phyloP scores from a whole-genome alignment of 2,113 vertebrate genomes.

The Cacatua alba region DNA sequence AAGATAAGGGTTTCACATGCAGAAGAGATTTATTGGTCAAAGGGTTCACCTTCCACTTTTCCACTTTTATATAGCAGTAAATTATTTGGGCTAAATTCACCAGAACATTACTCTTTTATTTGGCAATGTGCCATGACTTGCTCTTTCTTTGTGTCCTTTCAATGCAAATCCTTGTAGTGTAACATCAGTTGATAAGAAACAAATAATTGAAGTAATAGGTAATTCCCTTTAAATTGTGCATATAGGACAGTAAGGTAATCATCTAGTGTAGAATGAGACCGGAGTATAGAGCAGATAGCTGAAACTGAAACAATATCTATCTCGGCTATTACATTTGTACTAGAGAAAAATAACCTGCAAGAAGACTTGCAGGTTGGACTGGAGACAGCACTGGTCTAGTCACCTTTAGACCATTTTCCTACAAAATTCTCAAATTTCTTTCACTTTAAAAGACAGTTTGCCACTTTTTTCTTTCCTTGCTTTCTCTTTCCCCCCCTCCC shows the following conservation, averaged over 20 bases:
- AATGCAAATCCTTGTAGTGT: constrained; percentile 92
- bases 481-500: rapidly evolving
- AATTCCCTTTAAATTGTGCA: constrained; percentile 77
- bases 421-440: background rate
- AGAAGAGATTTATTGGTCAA: constrained; percentile 97
- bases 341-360: background rate
- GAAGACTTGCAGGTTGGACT: background rate
- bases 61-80: constrained; percentile 85
- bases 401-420: background rate
- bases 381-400: background rate
- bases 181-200: constrained; percentile 90
- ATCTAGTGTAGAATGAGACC: constrained; percentile 54
- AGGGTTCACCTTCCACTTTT: constrained; percentile 87
- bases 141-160: constrained; percentile 87
- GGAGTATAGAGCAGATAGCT: constrained; percentile 44
- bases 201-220: constrained; percentile 85
- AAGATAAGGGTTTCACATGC: constrained; percentile 94
- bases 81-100: constrained; percentile 95
- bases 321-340: background rate
- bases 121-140: constrained; percentile 88
- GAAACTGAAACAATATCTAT: constrained; percentile 32
- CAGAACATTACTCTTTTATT: constrained; percentile 93
- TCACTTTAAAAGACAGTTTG: background rate
- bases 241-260: constrained; percentile 70
- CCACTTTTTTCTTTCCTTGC: background rate